Evolutionary conservation across 2,797 vertebrate genomes (phyloP).

Genomic region (Danio tinwini): DNA sequence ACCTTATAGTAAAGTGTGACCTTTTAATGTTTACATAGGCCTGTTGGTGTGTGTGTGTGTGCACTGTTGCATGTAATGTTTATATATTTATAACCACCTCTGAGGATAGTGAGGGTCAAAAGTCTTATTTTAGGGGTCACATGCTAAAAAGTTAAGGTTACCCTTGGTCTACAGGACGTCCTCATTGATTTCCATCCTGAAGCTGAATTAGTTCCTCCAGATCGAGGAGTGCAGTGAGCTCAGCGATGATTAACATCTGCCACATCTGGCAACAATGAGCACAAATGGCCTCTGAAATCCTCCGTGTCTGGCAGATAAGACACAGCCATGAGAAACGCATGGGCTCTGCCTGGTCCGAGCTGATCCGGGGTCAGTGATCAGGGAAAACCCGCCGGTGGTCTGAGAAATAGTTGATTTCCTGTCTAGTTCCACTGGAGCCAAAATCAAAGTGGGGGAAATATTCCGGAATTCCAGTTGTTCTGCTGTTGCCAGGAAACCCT

Average conservation of each 20-base stretch:
- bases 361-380: conserved; percentile 67
- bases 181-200: neutral
- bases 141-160: too few species aligned
- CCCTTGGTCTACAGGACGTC: too few species aligned
- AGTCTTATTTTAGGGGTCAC: too few species aligned
- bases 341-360: conserved; percentile 74
- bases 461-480: conserved; percentile 78
- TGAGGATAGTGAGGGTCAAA: too few species aligned
- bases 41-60: too few species aligned
- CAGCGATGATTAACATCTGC: conserved; percentile 77
- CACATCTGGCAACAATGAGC: conserved; percentile 86
- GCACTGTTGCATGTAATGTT: too few species aligned
- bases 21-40: too few species aligned
- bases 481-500: conserved; percentile 67
- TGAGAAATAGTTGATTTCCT: conserved; percentile 83
- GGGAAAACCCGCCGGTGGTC: conserved; percentile 75
- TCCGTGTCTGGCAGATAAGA: conserved; percentile 83
- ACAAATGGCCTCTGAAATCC: conserved; percentile 84
- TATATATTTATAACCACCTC: too few species aligned
- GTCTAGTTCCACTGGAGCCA: conserved; percentile 76
- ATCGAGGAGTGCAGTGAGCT: conserved; percentile 40
- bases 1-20: too few species aligned
- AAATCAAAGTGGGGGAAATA: conserved; percentile 84
- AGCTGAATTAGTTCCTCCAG: neutral
- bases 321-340: conserved; percentile 75